These are phyloP conservation scores for Steinernema scapterisci DNA, from an alignment of 2,888 invertebrate species.

Conservation along the genomic window DNA sequence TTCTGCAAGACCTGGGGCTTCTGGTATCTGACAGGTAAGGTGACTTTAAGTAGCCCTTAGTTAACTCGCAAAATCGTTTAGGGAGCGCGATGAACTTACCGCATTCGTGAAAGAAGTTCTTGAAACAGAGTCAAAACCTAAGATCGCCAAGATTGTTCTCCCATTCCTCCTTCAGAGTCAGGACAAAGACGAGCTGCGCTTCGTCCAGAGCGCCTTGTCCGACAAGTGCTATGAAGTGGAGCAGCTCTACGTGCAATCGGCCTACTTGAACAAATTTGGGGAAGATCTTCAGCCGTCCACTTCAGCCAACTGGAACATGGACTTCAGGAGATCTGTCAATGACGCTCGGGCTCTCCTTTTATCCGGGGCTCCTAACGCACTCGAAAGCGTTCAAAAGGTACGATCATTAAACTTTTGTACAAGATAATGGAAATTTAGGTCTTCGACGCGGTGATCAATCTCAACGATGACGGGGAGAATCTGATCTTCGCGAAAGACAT, in stretches of 20 bases:
- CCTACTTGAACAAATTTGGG: constrained; percentile 3
- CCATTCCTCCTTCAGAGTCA: neutral
- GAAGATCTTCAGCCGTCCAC: neutral
- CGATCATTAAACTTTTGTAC: neutral
- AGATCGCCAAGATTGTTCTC: neutral
- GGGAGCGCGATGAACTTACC: neutral
- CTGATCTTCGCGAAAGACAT: neutral
- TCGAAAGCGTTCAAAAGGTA: neutral
- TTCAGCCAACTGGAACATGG: neutral
- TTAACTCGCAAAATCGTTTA: neutral
- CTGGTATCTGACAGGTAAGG: neutral
- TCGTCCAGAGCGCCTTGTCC: neutral
- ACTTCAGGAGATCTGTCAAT: neutral
- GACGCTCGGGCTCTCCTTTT: neutral
- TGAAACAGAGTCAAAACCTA: neutral
- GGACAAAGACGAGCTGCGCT: neutral
- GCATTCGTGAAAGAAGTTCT: neutral
- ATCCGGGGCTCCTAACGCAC: neutral
- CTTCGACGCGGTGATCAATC: neutral
- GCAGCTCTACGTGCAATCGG: neutral
- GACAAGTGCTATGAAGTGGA: neutral
- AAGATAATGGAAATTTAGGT: neutral
- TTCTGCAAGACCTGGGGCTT: constrained; percentile 4
- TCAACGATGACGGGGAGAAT: neutral
- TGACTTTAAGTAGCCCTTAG: neutral